A percentile compares a stretch with the other conserved stretches of the same genome.
phyloP scores from a whole-genome alignment of 2,113 vertebrate species.

The Elaphurus davidianus region DNA sequence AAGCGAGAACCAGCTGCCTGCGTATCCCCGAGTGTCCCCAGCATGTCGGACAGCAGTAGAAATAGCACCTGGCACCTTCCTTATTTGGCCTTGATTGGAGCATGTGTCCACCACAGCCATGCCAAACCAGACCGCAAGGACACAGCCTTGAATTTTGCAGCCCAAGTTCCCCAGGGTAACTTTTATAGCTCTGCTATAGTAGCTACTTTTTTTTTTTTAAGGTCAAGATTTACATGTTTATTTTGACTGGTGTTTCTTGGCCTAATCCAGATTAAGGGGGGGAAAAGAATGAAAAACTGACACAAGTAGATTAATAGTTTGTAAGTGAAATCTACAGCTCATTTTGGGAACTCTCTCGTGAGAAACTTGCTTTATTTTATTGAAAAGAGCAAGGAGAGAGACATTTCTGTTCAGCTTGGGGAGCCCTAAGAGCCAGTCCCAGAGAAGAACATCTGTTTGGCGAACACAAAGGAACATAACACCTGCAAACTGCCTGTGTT shows the following conservation, averaged over 20 bases:
- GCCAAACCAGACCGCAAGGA: not conserved
- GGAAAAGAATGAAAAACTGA: not conserved
- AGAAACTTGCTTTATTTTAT: slow-evolving; percentile 67
- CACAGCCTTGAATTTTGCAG: not conserved
- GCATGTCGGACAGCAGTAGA: not conserved
- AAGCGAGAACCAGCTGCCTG: not conserved
- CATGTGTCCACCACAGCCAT: accelerated
- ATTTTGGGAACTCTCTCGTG: slow-evolving; percentile 57
- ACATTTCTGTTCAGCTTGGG: slow-evolving; percentile 73
- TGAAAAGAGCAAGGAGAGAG: slow-evolving; percentile 48
- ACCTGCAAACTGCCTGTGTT: slow-evolving; percentile 80
- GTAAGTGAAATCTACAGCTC: slow-evolving; percentile 73
- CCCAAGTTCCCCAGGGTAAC: not conserved
- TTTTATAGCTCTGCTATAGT: slow-evolving; percentile 47
- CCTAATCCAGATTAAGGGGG: slow-evolving; percentile 42
- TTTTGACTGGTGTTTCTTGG: slow-evolving; percentile 69
- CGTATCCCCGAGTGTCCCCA: not conserved
- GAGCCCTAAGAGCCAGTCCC: slow-evolving; percentile 49
- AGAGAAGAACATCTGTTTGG: slow-evolving; percentile 83
- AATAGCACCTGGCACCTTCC: not conserved
- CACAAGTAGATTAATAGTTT: slow-evolving; percentile 71
- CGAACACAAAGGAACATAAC: slow-evolving; percentile 78
- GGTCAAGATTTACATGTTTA: slow-evolving; percentile 76
- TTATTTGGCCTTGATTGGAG: not conserved
- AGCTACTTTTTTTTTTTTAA: slow-evolving; percentile 70